phyloP scores from a whole-genome alignment of 2,113 vertebrate genomes.

The Pardalotus punctatus region DNA sequence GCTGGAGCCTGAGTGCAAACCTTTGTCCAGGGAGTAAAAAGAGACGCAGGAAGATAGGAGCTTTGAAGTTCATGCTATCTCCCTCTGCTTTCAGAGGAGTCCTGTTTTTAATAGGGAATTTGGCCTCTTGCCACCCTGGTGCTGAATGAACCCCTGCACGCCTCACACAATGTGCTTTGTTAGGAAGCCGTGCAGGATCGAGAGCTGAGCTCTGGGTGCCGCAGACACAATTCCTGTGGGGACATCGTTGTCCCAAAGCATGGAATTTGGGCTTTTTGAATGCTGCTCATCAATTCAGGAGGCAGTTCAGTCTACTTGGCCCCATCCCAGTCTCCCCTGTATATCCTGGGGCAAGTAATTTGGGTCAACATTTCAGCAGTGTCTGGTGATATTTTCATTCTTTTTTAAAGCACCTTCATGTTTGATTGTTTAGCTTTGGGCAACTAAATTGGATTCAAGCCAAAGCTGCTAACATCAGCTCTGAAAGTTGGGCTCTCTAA shows the following conservation, averaged over 20 bases:
- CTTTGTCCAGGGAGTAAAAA: not conserved
- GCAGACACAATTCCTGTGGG: fast-evolving
- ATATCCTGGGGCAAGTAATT: not conserved
- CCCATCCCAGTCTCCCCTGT: not conserved
- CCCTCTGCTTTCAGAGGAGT: not conserved
- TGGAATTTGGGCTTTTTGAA: not conserved
- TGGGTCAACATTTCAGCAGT: not conserved
- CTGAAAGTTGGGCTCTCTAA: not conserved
- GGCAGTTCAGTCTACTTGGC: not conserved
- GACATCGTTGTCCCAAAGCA: not conserved
- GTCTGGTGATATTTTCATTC: not conserved
- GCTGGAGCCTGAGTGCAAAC: not conserved
- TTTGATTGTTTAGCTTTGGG: not conserved
- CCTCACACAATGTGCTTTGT: not conserved
- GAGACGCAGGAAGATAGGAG: not conserved
- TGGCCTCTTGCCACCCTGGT: not conserved
- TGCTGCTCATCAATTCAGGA: not conserved
- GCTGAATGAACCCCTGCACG: not conserved
- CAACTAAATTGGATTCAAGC: not conserved
- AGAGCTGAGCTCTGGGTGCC: not conserved
- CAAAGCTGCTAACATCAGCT: not conserved
- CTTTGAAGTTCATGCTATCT: not conserved
- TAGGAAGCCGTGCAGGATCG: fast-evolving
- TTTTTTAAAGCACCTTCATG: not conserved
- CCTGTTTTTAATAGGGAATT: not conserved